Percentiles rank a stretch among this genome's conserved stretches.
Evolutionary conservation across 2,797 vertebrate species (phyloP).

Genomic region (Pangasius djambal): DNA sequence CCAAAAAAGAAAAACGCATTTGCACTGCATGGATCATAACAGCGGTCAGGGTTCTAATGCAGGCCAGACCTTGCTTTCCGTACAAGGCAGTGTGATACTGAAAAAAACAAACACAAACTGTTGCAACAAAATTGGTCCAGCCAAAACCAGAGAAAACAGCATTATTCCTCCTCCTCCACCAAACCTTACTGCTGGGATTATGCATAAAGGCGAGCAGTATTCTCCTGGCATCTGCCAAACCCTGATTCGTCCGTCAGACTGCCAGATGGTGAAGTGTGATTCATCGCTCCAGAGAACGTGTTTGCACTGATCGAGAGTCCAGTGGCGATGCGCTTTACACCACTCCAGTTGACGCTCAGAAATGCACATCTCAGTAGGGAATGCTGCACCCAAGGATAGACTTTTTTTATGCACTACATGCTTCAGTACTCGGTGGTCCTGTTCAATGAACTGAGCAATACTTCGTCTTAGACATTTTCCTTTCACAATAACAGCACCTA

Average conservation of each 20-base stretch:
- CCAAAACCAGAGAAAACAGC: background rate
- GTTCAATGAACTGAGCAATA: background rate
- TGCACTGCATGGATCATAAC: background rate
- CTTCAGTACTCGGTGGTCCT: background rate
- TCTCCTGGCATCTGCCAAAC: slow-evolving; percentile 26
- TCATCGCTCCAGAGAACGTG: slow-evolving; percentile 24
- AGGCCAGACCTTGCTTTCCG: background rate
- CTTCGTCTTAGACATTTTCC: background rate
- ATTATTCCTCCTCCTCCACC: slow-evolving; percentile 19
- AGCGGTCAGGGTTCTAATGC: background rate
- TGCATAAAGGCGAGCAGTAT: background rate
- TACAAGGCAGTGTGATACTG: background rate
- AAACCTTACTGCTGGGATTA: slow-evolving; percentile 1
- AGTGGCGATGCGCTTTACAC: slow-evolving; percentile 6
- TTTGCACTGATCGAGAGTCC: slow-evolving; percentile 9
- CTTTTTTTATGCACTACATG: background rate
- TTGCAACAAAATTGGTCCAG: background rate
- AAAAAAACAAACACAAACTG: background rate
- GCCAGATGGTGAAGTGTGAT: slow-evolving; percentile 25
- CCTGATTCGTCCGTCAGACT: slow-evolving; percentile 11
- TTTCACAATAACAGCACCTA: background rate
- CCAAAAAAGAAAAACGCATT: background rate
- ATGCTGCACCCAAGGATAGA: background rate
- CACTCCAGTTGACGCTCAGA: slow-evolving; percentile 18
- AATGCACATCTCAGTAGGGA: background rate